Conservation (phyloP, 2,113 vertebrate species). For the Salvelinus sp. region DNA sequence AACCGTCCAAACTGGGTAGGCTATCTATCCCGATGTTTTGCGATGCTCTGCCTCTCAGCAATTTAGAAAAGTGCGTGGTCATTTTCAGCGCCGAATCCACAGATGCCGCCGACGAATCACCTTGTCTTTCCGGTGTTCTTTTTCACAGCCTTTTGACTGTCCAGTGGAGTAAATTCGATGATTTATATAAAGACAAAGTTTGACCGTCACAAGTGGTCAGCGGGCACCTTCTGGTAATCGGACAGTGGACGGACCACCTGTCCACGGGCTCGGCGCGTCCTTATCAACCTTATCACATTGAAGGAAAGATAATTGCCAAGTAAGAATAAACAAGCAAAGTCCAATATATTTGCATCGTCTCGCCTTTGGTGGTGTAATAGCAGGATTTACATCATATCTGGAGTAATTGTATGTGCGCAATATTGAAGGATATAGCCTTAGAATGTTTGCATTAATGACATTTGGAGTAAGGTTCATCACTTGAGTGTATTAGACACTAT, state of each 20-base stretch:
- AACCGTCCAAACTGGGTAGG: background rate
- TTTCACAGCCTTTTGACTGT: slow-evolving; percentile 33
- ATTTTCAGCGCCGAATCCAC: slow-evolving; percentile 43
- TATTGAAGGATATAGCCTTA: slow-evolving; percentile 61
- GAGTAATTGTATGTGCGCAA: slow-evolving; percentile 61
- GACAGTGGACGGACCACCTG: slow-evolving; percentile 54
- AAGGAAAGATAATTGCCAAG: slow-evolving; percentile 42
- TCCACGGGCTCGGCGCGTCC: slow-evolving; percentile 14
- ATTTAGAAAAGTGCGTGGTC: slow-evolving; percentile 64
- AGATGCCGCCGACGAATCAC: slow-evolving; percentile 53
- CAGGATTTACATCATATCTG: slow-evolving; percentile 39
- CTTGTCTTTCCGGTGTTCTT: slow-evolving; percentile 35
- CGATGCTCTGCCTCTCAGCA: slow-evolving; percentile 30
- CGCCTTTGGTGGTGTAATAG: slow-evolving; percentile 4
- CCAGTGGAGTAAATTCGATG: slow-evolving; percentile 39
- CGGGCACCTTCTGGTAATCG: slow-evolving; percentile 31
- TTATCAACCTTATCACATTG: background rate
- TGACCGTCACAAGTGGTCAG: slow-evolving; percentile 52
- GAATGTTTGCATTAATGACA: slow-evolving; percentile 65
- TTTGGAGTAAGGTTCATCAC: slow-evolving; percentile 74
- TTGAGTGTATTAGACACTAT: slow-evolving; percentile 62
- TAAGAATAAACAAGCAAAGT: slow-evolving; percentile 32
- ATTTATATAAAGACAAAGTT: slow-evolving; percentile 71
- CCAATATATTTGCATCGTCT: slow-evolving; percentile 14
- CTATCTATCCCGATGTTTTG: slow-evolving; percentile 16